Conservation (phyloP, 2,888 invertebrate species). For the Mermis nigrescens region DNA sequence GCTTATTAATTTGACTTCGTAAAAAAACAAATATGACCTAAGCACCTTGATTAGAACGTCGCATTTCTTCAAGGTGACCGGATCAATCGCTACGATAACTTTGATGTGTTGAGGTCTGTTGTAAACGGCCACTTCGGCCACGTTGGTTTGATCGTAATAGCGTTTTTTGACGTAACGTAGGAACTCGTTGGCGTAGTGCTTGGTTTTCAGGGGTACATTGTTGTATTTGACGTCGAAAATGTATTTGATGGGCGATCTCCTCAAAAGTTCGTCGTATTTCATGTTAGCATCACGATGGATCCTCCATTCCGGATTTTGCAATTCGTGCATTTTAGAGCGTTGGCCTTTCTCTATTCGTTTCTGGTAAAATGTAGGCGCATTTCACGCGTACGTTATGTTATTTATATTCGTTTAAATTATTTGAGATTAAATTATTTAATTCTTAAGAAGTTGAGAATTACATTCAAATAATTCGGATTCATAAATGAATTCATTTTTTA, state of each 20-base stretch:
- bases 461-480: neutral
- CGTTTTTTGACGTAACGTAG: constrained; percentile 9
- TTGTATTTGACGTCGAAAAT: neutral
- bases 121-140: constrained; percentile 4
- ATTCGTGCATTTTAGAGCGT: neutral
- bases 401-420: neutral
- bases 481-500: no score
- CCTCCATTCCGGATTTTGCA: neutral
- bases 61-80: neutral
- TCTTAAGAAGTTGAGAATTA: neutral
- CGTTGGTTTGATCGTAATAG: constrained; percentile 7
- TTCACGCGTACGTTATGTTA: neutral
- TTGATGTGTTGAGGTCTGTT: neutral
- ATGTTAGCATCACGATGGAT: neutral
- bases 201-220: neutral
- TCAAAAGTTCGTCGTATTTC: neutral
- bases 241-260: neutral
- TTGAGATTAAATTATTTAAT: no score
- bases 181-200: constrained; percentile 7
- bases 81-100: neutral
- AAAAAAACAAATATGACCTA: no score
- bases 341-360: neutral
- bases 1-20: no score
- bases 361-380: neutral
- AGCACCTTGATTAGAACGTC: neutral